Base-by-base conservation (phyloP, 1,140 invertebrate genomes). In the Aporrectodea caliginosa region DNA sequence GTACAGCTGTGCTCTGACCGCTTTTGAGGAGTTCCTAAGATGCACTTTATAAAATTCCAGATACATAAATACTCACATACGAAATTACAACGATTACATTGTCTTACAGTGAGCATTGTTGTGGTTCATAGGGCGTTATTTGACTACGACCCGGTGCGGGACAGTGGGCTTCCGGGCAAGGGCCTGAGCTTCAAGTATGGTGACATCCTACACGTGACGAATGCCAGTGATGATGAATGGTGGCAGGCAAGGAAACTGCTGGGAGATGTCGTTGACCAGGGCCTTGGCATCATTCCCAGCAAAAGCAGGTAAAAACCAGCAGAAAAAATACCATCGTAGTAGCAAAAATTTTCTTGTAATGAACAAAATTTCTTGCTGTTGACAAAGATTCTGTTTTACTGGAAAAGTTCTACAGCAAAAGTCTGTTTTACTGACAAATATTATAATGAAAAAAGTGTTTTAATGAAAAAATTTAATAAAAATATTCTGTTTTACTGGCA, bases 181-280 rank as follows among this genome's bases (percentile, higher is more conserved):
- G 97, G 98, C 77, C 90, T 99, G 80, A 93, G 94, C 16, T 99
- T 99, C 89, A 84, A 84, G 75, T 98, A 98, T 87, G 98, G 98
- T 6, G 97, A 99, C 87, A 98, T 99, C 83, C 90, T 99, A 75
- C 97, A 99, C 88, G 97, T 99, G 74, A 98, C 96, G 33, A 99
- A 99, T 89, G 97, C 97, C 71, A 96, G 95, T 80, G 98, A 99
- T 88, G 97, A 99, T 88, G 97, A 99, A 88, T 99, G 98, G 97
- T 99, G 98, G 98, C 97, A 98, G 87, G 97, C 97, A 34, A 89
- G 91, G 80, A 86, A 89, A 73, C 88, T 91, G 29, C 27, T 70
- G 1, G 27, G 84, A 14, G 75, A 76, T 30, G 27, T 34, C 1
- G 75, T 76, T 16, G 75, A 76, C 29, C 75, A 76, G 70, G 89